Evolutionary conservation across 2,888 invertebrate species (phyloP), one percentile per base, ranked within the genome.

Genomic region (Ashinkailepas kermadecensis): DNA sequence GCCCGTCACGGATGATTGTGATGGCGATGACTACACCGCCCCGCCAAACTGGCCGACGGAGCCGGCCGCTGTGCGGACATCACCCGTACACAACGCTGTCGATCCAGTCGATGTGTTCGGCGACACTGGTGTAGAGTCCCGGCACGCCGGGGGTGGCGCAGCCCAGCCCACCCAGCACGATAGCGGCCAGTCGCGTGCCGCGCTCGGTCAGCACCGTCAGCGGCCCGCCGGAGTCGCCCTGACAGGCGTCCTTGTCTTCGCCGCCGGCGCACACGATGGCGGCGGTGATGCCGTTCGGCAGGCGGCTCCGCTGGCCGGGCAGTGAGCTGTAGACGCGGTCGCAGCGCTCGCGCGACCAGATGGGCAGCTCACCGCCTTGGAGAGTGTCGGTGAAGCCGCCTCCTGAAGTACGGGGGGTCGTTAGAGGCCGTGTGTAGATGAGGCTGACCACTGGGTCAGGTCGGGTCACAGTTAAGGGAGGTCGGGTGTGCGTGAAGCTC

Each of bases 221-320:
- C 15, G 80, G 80, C 8, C 80, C 80, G 23, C 80, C 80, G 18
- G 80, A 80, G 80, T 80, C 80, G 54, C 80, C 80, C 80, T 80
- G 59, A 9, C 80, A 80, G 39, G 59, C 62, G 80, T 80, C 80
- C 59, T n/a, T n/a, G 58, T 54, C 80, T 0, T 0, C 62, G 13
- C 64, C 80, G 39, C 62, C 62, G 39, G 80, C 80, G 13, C 80
- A 80, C 25, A 80, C 12, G n/a, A 80, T n/a, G 13, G 4, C 56
- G 64, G 15, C 8, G 21, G 80, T 59, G 25, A 64, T 39, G 25
- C 80, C 80, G 25, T n/a, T 6, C 12, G 80, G 25, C 21, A 65
- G 56, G 0, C 10, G 39, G 12, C n/a, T 39, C 15, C 13, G 11
- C 54, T 9, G 13, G 25, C 23, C 58, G 15, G 58, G 13, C 58